Evolutionary conservation across 1,140 invertebrate species (phyloP).

Genomic region (Plutomurus gul): DNA sequence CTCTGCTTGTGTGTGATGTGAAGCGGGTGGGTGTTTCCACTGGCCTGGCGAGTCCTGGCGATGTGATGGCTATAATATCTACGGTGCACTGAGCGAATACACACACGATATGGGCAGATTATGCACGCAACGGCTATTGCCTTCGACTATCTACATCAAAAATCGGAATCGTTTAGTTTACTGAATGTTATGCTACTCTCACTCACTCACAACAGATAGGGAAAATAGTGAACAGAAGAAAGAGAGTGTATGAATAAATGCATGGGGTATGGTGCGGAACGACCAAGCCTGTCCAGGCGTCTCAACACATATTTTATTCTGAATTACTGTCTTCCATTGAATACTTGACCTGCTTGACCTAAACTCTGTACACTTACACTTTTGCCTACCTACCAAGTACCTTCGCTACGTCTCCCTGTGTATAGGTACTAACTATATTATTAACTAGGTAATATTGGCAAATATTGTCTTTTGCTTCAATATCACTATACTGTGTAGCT

Average conservation of each 20-base stretch:
- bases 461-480: no score
- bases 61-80: background rate
- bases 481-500: no score
- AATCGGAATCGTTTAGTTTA: constrained; percentile 33
- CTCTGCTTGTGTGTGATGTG: background rate
- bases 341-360: constrained; percentile 18
- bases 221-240: background rate
- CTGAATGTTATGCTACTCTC: background rate
- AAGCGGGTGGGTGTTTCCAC: background rate
- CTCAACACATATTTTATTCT: constrained; percentile 36
- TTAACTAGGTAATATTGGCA: no score
- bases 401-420: no score
- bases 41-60: background rate
- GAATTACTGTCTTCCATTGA: constrained; percentile 26
- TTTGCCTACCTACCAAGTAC: background rate
- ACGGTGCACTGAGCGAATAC: background rate
- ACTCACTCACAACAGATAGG: background rate
- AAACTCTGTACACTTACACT: background rate
- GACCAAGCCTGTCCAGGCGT: constrained; percentile 2
- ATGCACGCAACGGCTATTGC: constrained; percentile 18
- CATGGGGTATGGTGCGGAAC: background rate
- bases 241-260: constrained; percentile 31
- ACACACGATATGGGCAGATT: constrained; percentile 18
- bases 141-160: constrained; percentile 35
- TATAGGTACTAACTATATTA: no score